A percentile compares a stretch with the other conserved stretches of the same genome.
phyloP scores from a whole-genome alignment of 1,140 invertebrate species.

The Drosophila varians region DNA sequence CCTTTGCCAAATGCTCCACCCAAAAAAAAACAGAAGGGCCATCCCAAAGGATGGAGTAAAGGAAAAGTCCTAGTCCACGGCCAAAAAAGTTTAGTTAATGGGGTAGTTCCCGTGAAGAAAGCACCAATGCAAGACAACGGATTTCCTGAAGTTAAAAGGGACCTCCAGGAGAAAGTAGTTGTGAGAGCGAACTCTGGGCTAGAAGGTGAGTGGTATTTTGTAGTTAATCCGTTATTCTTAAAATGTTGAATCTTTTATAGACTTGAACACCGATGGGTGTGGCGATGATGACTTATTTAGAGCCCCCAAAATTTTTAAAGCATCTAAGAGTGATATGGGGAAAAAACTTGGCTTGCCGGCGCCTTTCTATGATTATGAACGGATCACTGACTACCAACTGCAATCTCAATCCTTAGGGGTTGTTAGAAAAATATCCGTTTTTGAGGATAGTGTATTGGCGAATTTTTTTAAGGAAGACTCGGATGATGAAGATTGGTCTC shows the following conservation, averaged over 20 bases:
- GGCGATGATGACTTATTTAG: neutral
- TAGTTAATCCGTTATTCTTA: neutral
- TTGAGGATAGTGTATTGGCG: neutral
- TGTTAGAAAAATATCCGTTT: conserved; percentile 14
- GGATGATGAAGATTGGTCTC: neutral
- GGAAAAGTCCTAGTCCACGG: too few relatives aligned
- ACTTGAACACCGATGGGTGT: neutral
- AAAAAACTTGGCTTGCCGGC: too few relatives aligned
- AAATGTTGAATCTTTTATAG: neutral
- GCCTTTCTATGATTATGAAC: neutral
- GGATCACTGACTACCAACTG: neutral
- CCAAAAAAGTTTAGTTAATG: too few relatives aligned
- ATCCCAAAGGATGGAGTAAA: too few relatives aligned
- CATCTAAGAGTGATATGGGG: neutral
- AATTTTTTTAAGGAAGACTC: conserved; percentile 5
- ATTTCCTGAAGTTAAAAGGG: too few relatives aligned
- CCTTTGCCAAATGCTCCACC: too few relatives aligned
- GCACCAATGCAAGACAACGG: too few relatives aligned
- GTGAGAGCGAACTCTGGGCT: too few relatives aligned
- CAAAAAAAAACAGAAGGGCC: too few relatives aligned
- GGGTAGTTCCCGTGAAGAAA: too few relatives aligned
- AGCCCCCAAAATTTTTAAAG: neutral
- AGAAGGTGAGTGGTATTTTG: neutral
- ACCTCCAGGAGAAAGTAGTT: neutral
- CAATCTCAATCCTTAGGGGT: neutral